phyloP scores from a whole-genome alignment of 2,113 vertebrate genomes.

The Illadopsis cleaveri region DNA sequence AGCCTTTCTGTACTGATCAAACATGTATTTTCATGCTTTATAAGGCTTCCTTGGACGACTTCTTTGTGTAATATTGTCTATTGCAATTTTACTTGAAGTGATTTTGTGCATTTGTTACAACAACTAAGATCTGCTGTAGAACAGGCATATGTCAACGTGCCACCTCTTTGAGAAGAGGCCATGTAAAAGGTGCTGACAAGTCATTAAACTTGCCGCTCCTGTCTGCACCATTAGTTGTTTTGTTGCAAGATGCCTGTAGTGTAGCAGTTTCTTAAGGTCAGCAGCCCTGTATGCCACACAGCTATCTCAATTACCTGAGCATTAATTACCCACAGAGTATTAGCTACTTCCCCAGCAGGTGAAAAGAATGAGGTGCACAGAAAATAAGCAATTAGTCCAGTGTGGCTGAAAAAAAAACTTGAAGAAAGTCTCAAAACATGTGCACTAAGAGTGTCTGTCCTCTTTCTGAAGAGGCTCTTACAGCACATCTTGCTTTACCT shows the following conservation, averaged over 20 bases:
- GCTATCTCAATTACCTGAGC: not conserved
- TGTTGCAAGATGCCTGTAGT: not conserved
- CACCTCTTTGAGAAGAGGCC: not conserved
- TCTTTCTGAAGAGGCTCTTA: not conserved
- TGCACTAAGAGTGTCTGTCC: not conserved
- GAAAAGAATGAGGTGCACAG: not conserved
- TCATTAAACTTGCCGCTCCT: not conserved
- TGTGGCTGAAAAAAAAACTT: not conserved
- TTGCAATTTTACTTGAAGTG: not conserved
- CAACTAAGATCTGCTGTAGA: not conserved
- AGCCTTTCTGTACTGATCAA: conserved; percentile 29
- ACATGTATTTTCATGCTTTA: conserved; percentile 42
- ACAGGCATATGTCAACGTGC: fast-evolving
- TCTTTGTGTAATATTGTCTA: not conserved
- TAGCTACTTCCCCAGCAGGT: not conserved
- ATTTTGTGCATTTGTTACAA: not conserved
- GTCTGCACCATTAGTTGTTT: not conserved
- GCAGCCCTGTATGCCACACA: not conserved
- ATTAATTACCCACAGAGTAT: not conserved
- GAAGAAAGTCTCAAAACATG: not conserved
- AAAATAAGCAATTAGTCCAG: not conserved
- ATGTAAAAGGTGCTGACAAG: not conserved
- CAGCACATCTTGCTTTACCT: not conserved
- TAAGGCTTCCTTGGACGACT: conserved; percentile 21
- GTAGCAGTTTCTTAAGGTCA: not conserved